Conservation (phyloP, 2,797 vertebrate species). For the Erithacus rubecula region DNA sequence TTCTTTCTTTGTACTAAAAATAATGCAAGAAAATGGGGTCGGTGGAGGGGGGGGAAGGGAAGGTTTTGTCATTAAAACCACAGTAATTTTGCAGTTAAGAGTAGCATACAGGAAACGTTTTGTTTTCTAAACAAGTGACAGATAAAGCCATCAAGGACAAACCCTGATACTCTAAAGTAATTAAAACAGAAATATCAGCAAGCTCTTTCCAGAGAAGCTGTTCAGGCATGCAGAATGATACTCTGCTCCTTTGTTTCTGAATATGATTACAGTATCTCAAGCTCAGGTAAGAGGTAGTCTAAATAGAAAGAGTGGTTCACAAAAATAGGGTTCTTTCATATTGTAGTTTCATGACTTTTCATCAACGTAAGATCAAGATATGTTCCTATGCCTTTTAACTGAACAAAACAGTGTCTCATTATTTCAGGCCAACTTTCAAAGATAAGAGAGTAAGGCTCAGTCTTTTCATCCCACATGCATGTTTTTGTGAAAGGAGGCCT, state of each 20-base stretch:
- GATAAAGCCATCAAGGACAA: background rate
- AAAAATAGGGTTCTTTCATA: background rate
- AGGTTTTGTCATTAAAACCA: background rate
- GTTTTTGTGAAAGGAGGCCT: background rate
- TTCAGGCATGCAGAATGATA: background rate
- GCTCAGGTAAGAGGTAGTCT: background rate
- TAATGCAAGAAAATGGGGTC: background rate
- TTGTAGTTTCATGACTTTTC: background rate
- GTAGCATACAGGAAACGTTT: background rate
- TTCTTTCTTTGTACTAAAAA: background rate
- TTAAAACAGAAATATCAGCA: background rate
- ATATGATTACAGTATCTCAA: background rate
- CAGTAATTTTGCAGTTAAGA: background rate
- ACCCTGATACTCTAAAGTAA: background rate
- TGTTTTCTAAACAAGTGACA: background rate
- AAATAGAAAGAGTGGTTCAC: background rate
- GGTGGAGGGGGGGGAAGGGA: fast-evolving
- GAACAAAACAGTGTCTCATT: background rate
- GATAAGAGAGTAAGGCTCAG: background rate
- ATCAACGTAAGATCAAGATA: background rate
- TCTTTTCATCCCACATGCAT: background rate
- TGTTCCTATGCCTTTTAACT: background rate
- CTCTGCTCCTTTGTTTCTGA: background rate
- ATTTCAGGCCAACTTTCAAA: background rate
- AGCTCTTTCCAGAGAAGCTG: background rate